phyloP scores from a whole-genome alignment of 2,797 vertebrate genomes.

The Mycteria americana region DNA sequence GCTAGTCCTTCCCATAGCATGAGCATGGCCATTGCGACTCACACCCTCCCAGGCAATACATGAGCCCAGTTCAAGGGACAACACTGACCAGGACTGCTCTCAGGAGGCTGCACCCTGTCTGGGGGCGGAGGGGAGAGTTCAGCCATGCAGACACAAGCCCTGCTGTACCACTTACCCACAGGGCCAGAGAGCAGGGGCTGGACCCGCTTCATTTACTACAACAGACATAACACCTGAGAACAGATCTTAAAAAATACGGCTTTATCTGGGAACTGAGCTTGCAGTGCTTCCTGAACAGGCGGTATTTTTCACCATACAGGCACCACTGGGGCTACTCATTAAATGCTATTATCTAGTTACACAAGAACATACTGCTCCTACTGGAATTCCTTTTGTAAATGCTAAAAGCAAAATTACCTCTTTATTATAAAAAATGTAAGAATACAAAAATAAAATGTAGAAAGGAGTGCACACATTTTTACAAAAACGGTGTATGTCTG shows the following conservation, averaged over 20 bases:
- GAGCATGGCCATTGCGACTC: background rate
- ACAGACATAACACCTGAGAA: background rate
- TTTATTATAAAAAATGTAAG: background rate
- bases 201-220: fast-evolving
- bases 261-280: background rate
- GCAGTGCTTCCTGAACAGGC: background rate
- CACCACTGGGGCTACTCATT: background rate
- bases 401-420: background rate
- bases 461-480: background rate
- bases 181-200: background rate
- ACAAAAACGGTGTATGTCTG: background rate
- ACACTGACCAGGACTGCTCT: background rate
- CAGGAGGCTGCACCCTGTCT: background rate
- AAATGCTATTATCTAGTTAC: background rate
- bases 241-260: fast-evolving
- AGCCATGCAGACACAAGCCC: background rate
- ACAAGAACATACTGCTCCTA: background rate
- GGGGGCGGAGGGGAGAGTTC: background rate
- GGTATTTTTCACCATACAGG: background rate
- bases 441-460: background rate
- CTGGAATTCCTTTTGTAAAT: background rate
- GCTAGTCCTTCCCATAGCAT: background rate
- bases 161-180: background rate
- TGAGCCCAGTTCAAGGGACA: background rate
- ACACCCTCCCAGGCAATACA: background rate